These are phyloP conservation scores for Ichneumon xanthorius DNA, from an alignment of 2,888 invertebrate genomes.

Conservation along the genomic window DNA sequence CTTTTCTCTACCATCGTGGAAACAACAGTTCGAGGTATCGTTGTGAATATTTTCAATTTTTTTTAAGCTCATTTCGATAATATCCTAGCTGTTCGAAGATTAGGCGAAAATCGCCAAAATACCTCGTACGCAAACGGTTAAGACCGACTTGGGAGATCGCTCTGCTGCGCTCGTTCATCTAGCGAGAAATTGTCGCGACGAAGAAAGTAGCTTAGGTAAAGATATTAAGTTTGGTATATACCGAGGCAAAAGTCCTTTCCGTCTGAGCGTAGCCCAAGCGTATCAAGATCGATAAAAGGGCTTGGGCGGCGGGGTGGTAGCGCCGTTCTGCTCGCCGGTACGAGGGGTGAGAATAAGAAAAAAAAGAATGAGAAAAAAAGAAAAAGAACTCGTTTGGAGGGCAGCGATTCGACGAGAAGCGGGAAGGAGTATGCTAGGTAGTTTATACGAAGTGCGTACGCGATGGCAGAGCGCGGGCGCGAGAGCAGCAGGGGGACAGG, in stretches of 20 bases:
- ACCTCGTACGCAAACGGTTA: background rate
- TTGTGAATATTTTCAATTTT: background rate
- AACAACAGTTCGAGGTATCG: background rate
- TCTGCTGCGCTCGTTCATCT: background rate
- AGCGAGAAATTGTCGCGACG: background rate
- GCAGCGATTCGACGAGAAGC: conserved; percentile 59
- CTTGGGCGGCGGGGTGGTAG: conserved; percentile 58
- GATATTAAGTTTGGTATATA: conserved; percentile 35
- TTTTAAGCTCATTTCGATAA: background rate
- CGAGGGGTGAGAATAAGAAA: conserved; percentile 61
- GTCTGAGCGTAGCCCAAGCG: conserved; percentile 76
- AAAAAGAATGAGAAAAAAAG: conserved; percentile 56
- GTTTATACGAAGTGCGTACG: conserved; percentile 49
- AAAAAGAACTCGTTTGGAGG: conserved; percentile 54
- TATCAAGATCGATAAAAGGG: conserved; percentile 83
- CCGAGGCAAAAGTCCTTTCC: conserved; percentile 64
- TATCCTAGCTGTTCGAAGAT: background rate
- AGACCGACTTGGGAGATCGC: background rate
- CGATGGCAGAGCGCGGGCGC: conserved; percentile 26
- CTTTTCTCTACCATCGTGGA: background rate
- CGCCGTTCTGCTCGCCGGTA: conserved; percentile 48
- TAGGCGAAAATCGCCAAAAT: background rate
- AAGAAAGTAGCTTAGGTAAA: background rate
- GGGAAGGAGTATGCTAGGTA: conserved; percentile 39
- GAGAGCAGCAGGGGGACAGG: conserved; percentile 54